Evolutionary conservation across 2,888 invertebrate genomes (phyloP).

Genomic region (Rhagophthalmus giganteus): DNA sequence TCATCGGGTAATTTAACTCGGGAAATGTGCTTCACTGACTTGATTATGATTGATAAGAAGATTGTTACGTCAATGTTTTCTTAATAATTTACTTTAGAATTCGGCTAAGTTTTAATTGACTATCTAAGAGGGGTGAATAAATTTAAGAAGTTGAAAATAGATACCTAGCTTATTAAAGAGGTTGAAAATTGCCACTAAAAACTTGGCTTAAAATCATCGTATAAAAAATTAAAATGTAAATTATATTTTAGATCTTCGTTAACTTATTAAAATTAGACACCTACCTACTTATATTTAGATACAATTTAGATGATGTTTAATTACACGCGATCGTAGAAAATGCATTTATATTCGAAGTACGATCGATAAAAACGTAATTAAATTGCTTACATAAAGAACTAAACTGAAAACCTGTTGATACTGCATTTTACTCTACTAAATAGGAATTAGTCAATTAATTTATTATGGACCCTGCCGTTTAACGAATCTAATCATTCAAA

Average conservation of each 20-base stretch:
- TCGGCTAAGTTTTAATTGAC: conserved; percentile 34
- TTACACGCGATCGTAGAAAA: too few species aligned
- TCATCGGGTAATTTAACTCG: conserved; percentile 52
- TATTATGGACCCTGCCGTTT: neutral
- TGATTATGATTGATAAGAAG: conserved; percentile 57
- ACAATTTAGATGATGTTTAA: too few species aligned
- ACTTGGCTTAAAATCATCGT: too few species aligned
- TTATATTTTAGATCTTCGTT: too few species aligned
- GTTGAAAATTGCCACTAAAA: too few species aligned
- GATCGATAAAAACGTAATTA: neutral
- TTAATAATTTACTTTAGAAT: conserved; percentile 33
- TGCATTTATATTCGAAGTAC: neutral
- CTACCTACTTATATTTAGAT: too few species aligned
- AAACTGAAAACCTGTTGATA: neutral
- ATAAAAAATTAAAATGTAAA: too few species aligned
- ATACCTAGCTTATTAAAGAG: too few species aligned
- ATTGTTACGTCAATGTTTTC: conserved; percentile 45
- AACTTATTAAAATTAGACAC: too few species aligned
- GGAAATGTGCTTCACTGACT: conserved; percentile 53
- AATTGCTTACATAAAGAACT: neutral
- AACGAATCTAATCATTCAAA: too few species aligned
- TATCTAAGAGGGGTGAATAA: conserved; percentile 26
- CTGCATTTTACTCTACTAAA: neutral
- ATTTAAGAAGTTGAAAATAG: conserved; percentile 14
- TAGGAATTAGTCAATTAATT: neutral